These are phyloP conservation scores for Caranx ignobilis DNA, from an alignment of 2,113 vertebrate species.

Conservation along the genomic window DNA sequence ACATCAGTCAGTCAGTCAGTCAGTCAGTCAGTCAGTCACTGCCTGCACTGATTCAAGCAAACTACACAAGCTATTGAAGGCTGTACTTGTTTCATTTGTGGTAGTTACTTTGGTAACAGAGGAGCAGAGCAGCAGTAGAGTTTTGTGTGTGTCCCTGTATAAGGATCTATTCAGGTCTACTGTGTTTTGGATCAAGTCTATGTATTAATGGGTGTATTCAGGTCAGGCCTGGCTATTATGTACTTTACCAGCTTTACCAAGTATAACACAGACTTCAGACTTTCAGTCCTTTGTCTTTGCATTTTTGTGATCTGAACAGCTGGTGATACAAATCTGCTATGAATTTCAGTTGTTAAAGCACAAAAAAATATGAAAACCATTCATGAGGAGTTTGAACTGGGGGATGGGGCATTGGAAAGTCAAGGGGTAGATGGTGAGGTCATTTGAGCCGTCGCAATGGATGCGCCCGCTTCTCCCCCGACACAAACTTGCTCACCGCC, in stretches of 20 bases:
- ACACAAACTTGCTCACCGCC: constrained; percentile 31
- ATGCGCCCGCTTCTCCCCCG: constrained; percentile 53
- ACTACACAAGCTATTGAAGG: too few species aligned
- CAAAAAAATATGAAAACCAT: neutral
- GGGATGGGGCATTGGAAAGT: constrained; percentile 28
- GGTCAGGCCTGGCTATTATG: neutral
- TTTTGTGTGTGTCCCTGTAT: neutral
- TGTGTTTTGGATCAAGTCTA: neutral
- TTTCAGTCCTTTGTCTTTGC: neutral
- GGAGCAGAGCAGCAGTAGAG: too few species aligned
- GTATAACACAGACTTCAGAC: neutral
- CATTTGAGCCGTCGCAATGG: constrained; percentile 48
- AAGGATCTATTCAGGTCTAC: neutral
- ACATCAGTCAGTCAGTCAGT: too few species aligned
- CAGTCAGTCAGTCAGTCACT: too few species aligned
- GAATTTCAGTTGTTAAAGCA: neutral
- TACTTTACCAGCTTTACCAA: too few species aligned
- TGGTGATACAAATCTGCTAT: too few species aligned
- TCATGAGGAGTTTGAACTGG: neutral
- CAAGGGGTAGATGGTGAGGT: constrained; percentile 45
- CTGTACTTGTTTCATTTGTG: too few species aligned
- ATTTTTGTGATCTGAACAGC: neutral
- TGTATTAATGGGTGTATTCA: neutral
- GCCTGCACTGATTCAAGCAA: too few species aligned
- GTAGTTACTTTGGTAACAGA: too few species aligned